phyloP scores from a whole-genome alignment of 2,888 invertebrate genomes.

The Parnassius orleans region DNA sequence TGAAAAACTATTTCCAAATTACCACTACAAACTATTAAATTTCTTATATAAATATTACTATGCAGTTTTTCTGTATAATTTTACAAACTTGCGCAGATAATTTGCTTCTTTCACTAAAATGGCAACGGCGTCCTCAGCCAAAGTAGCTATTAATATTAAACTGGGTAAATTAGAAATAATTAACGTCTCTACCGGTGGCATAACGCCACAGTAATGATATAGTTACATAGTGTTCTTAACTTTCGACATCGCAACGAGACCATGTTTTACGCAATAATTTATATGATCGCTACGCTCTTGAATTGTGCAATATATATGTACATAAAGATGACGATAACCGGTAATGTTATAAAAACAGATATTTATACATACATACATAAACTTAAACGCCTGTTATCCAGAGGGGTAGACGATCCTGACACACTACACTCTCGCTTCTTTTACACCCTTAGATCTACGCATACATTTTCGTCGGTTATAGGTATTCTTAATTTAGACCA shows the following conservation, averaged over 20 bases:
- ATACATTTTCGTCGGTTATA: too few relatives aligned
- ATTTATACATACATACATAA: too few relatives aligned
- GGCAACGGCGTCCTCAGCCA: conserved; percentile 27
- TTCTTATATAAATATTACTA: too few relatives aligned
- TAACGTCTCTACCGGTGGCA: conserved; percentile 29
- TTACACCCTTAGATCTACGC: too few relatives aligned
- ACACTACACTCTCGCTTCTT: too few relatives aligned
- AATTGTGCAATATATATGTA: conserved; percentile 7
- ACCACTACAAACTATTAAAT: too few relatives aligned
- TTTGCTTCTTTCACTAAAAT: conserved; percentile 3
- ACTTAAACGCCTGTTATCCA: too few relatives aligned
- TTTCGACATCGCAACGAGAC: conserved; percentile 23
- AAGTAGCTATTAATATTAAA: conserved; percentile 38
- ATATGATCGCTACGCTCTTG: conserved; percentile 7
- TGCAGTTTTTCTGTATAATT: too few relatives aligned
- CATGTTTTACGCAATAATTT: conserved; percentile 23
- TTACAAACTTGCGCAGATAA: not conserved
- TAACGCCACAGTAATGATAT: conserved; percentile 28
- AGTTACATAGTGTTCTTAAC: conserved; percentile 26
- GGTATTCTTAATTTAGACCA: too few relatives aligned
- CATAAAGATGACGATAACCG: not conserved
- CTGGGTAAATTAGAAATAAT: conserved; percentile 34
- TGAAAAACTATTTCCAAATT: too few relatives aligned
- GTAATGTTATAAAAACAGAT: too few relatives aligned
- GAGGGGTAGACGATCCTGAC: too few relatives aligned